Evolutionary conservation across 1,140 invertebrate genomes (phyloP).

Genomic region (Araneus ventricosus): DNA sequence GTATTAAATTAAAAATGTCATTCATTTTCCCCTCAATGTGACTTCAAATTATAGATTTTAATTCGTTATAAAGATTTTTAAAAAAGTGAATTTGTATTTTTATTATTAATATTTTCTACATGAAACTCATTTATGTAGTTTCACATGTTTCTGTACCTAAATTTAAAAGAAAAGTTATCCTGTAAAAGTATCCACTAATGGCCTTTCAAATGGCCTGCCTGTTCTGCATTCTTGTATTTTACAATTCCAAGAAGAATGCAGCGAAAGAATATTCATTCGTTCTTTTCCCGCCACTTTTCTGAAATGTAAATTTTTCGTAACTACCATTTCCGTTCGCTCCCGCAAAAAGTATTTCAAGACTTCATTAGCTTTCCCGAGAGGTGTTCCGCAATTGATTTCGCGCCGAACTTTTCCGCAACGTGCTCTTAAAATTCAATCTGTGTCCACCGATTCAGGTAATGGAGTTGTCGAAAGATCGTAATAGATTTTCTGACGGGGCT

Average conservation of each 20-base stretch:
- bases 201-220: too few relatives aligned
- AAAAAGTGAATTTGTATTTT: too few relatives aligned
- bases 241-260: not conserved
- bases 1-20: too few relatives aligned
- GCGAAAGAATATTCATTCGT: not conserved
- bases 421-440: not conserved
- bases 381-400: not conserved
- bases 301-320: not conserved
- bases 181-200: too few relatives aligned
- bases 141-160: too few relatives aligned
- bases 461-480: not conserved
- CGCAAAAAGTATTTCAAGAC: not conserved
- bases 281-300: not conserved
- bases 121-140: too few relatives aligned
- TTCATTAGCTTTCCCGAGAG: not conserved
- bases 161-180: too few relatives aligned
- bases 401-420: not conserved
- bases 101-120: too few relatives aligned
- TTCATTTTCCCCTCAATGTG: too few relatives aligned
- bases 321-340: not conserved
- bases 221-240: too few relatives aligned
- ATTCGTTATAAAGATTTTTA: too few relatives aligned
- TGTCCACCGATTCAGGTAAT: not conserved
- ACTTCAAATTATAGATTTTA: too few relatives aligned
- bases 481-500: not conserved